These are phyloP conservation scores for Eueremaeus valkanovi DNA, from an alignment of 2,888 invertebrate species.

Conservation along the genomic window DNA sequence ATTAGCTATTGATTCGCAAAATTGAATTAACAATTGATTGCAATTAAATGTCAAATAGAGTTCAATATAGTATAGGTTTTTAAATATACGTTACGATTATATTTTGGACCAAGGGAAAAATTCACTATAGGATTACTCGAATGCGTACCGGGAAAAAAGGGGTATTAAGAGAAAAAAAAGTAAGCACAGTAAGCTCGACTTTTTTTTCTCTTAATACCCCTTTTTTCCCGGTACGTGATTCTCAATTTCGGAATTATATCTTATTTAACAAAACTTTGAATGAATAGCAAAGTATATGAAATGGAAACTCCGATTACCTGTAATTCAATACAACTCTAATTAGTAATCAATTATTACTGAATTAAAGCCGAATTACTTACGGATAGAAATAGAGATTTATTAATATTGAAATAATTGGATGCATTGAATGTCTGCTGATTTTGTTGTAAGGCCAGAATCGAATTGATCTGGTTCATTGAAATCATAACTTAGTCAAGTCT, in stretches of 20 bases:
- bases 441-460: neutral
- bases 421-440: constrained; percentile 15
- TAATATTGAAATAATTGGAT: neutral
- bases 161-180: too few relatives aligned
- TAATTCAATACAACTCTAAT: neutral
- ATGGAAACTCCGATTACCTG: neutral
- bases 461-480: neutral
- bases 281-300: neutral
- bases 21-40: neutral
- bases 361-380: neutral
- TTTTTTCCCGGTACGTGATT: too few relatives aligned
- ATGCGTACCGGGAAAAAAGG: too few relatives aligned
- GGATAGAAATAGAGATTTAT: neutral
- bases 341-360: neutral
- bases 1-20: neutral
- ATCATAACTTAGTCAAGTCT: neutral
- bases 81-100: neutral
- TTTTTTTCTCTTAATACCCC: too few relatives aligned
- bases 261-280: neutral
- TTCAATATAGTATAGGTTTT: neutral
- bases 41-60: neutral
- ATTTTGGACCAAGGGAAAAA: too few relatives aligned
- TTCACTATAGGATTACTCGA: too few relatives aligned
- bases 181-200: too few relatives aligned
- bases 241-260: neutral